Evolutionary conservation across 35 echinoderm and acorn worm species (phyloP), one percentile per base, ranked within the genome.

Genomic region (Antedon bifida): DNA sequence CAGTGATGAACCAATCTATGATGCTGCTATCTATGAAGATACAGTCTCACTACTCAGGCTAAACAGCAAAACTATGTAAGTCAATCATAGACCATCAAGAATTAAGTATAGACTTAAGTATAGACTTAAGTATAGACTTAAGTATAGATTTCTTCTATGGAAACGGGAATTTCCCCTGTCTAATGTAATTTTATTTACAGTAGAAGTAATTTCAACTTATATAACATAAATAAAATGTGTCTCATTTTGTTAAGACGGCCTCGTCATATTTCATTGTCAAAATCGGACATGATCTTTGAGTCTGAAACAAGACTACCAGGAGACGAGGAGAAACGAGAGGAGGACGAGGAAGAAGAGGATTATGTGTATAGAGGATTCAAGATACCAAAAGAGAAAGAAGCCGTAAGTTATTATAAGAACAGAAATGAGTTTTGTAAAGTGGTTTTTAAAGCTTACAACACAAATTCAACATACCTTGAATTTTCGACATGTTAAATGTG

Each of bases 201-300:
- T 76, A 23, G 32, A n/a, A 76, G 9, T 76, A 76, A 10, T 11
- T 10, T 76, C 26, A 26, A 13, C 46, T 26, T 56, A 56, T 13
- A 56, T 56, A 26, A 11, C 26, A 56, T 13, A 56, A 13, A 26
- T 56, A 26, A 13, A 56, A 11, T 13, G 26, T 13, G n/a, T n/a
- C n/a, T n/a, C n/a, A n/a, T 9, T 78, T 26, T 73, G 35, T 84
- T 36, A 35, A 85, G 84, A 75, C 78, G 89, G 26, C 79, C 85
- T 5, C 31, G 84, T 17, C 36, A 86, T 5, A 82, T 83, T 14
- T 74, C 87, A 7, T 64, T 90, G 29, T 89, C 94, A 12, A 97
- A 97, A 45, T 75, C 94, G 10, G 94, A 97, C 35, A 84, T 85
- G 36, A 31, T 88, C 7, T 97, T 87, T 88, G 90, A 92, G 74